Base-by-base conservation (phyloP, 2,113 vertebrate species). In the Python bivittatus region DNA sequence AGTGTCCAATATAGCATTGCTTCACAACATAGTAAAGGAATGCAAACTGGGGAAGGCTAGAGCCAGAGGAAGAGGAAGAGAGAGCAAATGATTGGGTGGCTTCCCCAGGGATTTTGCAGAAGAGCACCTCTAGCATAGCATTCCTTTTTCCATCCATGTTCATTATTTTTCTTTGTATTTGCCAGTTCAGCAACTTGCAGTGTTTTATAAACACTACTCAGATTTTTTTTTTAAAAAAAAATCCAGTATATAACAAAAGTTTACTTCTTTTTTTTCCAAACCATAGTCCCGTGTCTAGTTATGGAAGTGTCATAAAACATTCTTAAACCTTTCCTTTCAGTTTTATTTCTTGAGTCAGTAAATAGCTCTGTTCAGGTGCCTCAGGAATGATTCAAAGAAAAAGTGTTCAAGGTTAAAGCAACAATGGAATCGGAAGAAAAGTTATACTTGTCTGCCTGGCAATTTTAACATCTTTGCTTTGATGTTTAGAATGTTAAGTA, bases 371-470 rank as follows among this genome's bases (percentile, higher is more conserved):
- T 92, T 95, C 95, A 94, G 93, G 95, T 95, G 94, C 92, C 94
- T 92, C 92, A 94, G 48, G 91, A 94, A 90, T 95, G 95, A 96
- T 88, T 96, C 95, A 95, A 92, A 94, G 94, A 64, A 94, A 93
- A 68, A 92, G 91, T 84, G 94, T 0, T 22, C 90, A 52, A 8
- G 86, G 88, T 79, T 91, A 91, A 93, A 93, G 93, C 90, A 3
- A 1, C 25, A 91, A 1, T 25, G 44, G 94, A 95, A 95, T 92
- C 6, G 92, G 57, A 60, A 85, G 25, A 93, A 95, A 68, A 38
- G 10, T 22, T 90, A 57, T 1, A 61, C 53, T 52, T 4, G 38
- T 29, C 85, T 93, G 11, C 10, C 84, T 53, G 84, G 22, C 89
- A 88, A 38, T 0, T 29, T 61, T 42, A 87, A 91, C 83, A 84